phyloP scores from a whole-genome alignment of 1,140 invertebrate species.

The Eufriesea mexicana region DNA sequence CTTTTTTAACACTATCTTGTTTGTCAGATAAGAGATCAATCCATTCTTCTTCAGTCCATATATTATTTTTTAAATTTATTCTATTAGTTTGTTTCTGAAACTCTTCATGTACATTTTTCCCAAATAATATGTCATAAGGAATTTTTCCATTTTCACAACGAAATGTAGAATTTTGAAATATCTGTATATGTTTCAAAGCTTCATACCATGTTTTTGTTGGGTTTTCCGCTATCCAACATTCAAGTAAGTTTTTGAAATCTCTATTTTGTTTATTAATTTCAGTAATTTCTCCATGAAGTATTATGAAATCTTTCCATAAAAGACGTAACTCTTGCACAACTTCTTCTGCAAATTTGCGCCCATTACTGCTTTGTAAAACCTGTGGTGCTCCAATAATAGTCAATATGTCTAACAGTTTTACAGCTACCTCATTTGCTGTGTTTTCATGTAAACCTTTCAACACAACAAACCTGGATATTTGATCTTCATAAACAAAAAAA shows the following conservation, averaged over 20 bases:
- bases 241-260: slow-evolving; percentile 63
- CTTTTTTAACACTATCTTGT: not conserved
- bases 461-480: slow-evolving; percentile 74
- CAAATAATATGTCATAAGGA: slow-evolving; percentile 69
- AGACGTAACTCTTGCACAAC: slow-evolving; percentile 70
- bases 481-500: slow-evolving; percentile 79
- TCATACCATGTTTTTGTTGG: slow-evolving; percentile 66
- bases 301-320: slow-evolving; percentile 68
- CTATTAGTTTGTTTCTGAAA: slow-evolving; percentile 28
- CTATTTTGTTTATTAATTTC: slow-evolving; percentile 41
- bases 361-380: slow-evolving; percentile 74
- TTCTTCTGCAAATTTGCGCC: slow-evolving; percentile 69
- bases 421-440: slow-evolving; percentile 61
- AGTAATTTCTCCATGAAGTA: slow-evolving; percentile 60
- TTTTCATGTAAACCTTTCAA: slow-evolving; percentile 69
- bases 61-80: not conserved
- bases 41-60: slow-evolving; percentile 67
- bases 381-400: slow-evolving; percentile 73
- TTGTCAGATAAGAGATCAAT: slow-evolving; percentile 15
- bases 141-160: slow-evolving; percentile 55
- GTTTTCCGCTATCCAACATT: slow-evolving; percentile 67
- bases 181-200: slow-evolving; percentile 70
- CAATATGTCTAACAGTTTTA: slow-evolving; percentile 67
- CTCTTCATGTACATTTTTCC: slow-evolving; percentile 42
- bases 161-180: slow-evolving; percentile 69